Evolutionary conservation across 2,113 vertebrate species (phyloP).

Genomic region (Coracopsis vasa): DNA sequence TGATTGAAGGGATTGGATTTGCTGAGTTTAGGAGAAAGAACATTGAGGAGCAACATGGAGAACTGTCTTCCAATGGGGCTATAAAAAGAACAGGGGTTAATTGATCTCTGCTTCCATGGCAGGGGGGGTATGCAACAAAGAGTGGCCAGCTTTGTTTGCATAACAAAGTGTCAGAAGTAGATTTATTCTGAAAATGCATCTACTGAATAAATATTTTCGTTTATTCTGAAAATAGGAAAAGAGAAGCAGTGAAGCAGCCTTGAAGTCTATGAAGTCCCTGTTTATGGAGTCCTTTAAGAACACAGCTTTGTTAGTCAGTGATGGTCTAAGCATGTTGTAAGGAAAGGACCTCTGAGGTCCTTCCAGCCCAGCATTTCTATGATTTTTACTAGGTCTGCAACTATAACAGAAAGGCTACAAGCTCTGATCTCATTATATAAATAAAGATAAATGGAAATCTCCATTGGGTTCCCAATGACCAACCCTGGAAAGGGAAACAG

Average conservation of each 20-base stretch:
- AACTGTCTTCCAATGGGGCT: not conserved
- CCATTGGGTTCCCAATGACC: not conserved
- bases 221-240: conserved; percentile 9
- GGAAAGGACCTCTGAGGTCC: not conserved
- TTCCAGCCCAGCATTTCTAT: not conserved
- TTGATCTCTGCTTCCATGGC: not conserved
- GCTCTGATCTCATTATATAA: not conserved
- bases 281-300: not conserved
- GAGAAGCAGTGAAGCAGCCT: not conserved
- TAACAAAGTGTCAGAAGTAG: not conserved
- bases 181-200: conserved; percentile 10
- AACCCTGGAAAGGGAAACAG: not conserved
- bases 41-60: not conserved
- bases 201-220: not conserved
- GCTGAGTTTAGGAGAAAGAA: not conserved
- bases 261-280: not conserved
- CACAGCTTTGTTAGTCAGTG: not conserved
- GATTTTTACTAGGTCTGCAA: not conserved
- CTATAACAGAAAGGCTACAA: not conserved
- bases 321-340: not conserved
- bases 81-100: not conserved
- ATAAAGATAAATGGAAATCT: not conserved
- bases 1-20: not conserved
- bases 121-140: not conserved
- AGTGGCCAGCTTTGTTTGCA: not conserved